These are phyloP conservation scores for Plebejus anna DNA, from an alignment of 2,888 invertebrate species.

Conservation along the genomic window DNA sequence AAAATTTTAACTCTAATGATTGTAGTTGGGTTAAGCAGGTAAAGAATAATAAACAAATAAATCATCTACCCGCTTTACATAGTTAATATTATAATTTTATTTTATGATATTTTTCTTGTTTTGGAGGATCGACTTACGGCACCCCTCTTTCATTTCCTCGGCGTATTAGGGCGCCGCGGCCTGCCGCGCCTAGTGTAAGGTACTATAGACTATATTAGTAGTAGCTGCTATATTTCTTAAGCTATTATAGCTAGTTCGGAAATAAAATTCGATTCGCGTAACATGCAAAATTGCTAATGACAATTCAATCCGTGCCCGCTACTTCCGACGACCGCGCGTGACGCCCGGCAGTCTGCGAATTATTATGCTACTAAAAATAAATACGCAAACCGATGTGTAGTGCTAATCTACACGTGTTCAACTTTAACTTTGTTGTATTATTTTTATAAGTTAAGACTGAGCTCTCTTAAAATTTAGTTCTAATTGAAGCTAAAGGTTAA, in stretches of 20 bases:
- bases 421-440: not conserved
- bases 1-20: no score
- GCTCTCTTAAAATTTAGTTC: not conserved
- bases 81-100: no score
- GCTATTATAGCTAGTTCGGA: not conserved
- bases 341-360: constrained; percentile 50
- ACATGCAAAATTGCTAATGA: constrained; percentile 20
- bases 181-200: not conserved
- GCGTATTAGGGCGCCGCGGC: no score
- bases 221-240: not conserved
- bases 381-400: not conserved
- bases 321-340: constrained; percentile 40
- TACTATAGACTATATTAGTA: not conserved
- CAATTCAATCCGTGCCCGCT: constrained; percentile 36
- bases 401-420: not conserved
- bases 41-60: no score
- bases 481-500: not conserved
- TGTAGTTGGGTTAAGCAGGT: no score
- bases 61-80: no score
- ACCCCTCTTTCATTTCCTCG: no score
- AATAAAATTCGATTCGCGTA: constrained; percentile 10
- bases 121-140: no score
- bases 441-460: not conserved
- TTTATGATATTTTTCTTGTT: no score
- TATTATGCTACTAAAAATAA: constrained; percentile 33